phyloP scores from a whole-genome alignment of 2,113 vertebrate genomes.

The Spizaetus ornatus region DNA sequence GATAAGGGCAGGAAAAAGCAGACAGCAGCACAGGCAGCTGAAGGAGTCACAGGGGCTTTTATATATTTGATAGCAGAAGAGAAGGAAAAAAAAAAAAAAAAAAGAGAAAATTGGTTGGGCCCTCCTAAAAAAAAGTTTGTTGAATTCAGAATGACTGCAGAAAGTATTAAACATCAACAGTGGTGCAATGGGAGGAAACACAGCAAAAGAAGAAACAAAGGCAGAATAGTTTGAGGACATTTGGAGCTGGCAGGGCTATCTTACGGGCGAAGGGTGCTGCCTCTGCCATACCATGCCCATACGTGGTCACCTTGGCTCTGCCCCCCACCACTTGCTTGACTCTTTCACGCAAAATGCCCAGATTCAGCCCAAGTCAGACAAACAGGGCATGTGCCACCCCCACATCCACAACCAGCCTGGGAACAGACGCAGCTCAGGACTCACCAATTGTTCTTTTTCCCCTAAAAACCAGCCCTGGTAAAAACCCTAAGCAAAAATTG shows the following conservation, averaged over 20 bases:
- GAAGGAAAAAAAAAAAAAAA: neutral
- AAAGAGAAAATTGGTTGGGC: neutral
- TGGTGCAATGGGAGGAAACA: neutral
- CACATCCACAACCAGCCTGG: neutral
- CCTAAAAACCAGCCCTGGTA: neutral
- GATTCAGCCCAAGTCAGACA: neutral
- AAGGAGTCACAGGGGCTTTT: neutral
- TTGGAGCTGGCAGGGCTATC: neutral
- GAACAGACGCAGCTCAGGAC: neutral
- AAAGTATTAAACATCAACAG: neutral
- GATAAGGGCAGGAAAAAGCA: neutral
- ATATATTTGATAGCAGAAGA: neutral
- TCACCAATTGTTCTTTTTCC: neutral
- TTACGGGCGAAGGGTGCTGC: accelerated
- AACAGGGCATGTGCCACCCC: neutral
- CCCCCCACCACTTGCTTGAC: neutral
- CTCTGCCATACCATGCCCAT: accelerated
- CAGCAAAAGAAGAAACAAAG: neutral
- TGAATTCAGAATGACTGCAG: neutral
- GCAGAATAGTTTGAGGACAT: neutral
- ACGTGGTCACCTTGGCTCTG: neutral
- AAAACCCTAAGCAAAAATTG: neutral
- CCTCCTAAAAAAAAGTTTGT: neutral
- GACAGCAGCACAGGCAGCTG: neutral
- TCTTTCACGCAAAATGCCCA: neutral